Evolutionary conservation across 2,113 vertebrate genomes (phyloP), one percentile per base, ranked within the genome.

Genomic region (Tupaia chinensis): DNA sequence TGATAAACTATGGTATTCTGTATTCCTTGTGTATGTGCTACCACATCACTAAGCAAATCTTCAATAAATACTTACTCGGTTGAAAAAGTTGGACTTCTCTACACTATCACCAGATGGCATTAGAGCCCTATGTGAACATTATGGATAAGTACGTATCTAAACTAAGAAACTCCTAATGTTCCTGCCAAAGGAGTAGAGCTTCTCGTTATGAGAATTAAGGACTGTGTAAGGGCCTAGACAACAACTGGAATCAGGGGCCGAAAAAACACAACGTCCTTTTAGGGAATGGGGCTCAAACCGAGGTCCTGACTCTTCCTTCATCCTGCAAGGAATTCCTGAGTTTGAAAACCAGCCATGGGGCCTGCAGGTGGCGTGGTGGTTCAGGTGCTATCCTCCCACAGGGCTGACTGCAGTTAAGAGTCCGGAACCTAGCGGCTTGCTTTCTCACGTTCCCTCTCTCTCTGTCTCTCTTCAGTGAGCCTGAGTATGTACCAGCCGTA

Each of bases 41-140:
- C 23, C 5, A 34, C 12, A 77, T 77, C 63, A 73, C 25, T 72
- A 78, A 87, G 10, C 54, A 79, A 83, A 84, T 61, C 78, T 12
- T 96, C 27, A 89, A 77, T 96, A 93, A 94, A 90, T 85, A 91
- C 78, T 89, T 89, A 92, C 12, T 89, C n/a, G 74, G 7, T 44
- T 94, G 53, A 91, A 95, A 89, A 92, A 94, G 73, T 73, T 74
- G 94, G 60, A 82, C 61, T 94, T 96, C n/a, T 65, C 56, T 34
- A 16, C 63, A 44, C 2, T n/a, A 66, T 87, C 80, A 96, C 27
- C 81, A 96, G 91, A 92, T 95, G 78, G 72, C 91, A 94, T 82
- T 93, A 87, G 27, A 97, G 65, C 29, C 66, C 66, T 96, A 34
- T 58, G 69, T 11, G 77, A 91, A 92, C 83, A n/a, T 32, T 32